A percentile compares a stretch with the other conserved stretches of the same genome.
Conservation (phyloP, 1,140 invertebrate species). For the Lordiphosa stackelbergi region DNA sequence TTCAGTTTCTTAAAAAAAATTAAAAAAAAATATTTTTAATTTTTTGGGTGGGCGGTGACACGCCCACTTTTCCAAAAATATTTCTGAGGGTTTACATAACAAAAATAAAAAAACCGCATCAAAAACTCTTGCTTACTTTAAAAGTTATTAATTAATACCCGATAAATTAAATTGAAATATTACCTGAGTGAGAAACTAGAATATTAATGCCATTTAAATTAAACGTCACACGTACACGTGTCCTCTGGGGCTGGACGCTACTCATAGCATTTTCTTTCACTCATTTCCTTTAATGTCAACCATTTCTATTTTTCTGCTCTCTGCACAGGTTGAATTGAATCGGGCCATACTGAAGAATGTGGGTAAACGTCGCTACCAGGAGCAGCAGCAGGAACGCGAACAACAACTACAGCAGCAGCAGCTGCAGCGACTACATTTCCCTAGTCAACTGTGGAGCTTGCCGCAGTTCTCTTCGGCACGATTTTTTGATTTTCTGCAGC, state of each 20-base stretch:
- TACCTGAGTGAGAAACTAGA: constrained; percentile 22
- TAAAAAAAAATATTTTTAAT: too few species aligned
- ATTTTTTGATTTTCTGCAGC: constrained; percentile 54
- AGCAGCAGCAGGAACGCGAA: constrained; percentile 21
- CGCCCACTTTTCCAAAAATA: too few species aligned
- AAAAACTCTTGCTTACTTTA: too few species aligned
- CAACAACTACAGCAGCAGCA: constrained; percentile 24
- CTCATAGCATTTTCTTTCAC: constrained; percentile 9
- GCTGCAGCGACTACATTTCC: constrained; percentile 49
- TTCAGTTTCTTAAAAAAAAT: too few species aligned
- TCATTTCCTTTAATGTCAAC: constrained; percentile 48
- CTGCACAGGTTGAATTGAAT: constrained; percentile 78
- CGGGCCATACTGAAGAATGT: constrained; percentile 80
- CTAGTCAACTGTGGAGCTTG: constrained; percentile 60
- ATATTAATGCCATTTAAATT: constrained; percentile 33
- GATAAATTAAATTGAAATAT: constrained; percentile 29
- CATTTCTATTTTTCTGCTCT: constrained; percentile 28
- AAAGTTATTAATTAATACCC: too few species aligned
- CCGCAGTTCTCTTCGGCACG: constrained; percentile 40
- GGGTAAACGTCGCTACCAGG: constrained; percentile 77
- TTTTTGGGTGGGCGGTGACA: too few species aligned
- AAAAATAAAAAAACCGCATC: too few species aligned
- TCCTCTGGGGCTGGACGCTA: constrained; percentile 5
- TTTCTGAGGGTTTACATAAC: too few species aligned
- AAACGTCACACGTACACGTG: constrained; percentile 13